Percentiles rank a stretch among this genome's conserved stretches.
These are phyloP conservation scores for Drosophila leontia DNA, from an alignment of 1,140 invertebrate genomes.

Conservation along the genomic window DNA sequence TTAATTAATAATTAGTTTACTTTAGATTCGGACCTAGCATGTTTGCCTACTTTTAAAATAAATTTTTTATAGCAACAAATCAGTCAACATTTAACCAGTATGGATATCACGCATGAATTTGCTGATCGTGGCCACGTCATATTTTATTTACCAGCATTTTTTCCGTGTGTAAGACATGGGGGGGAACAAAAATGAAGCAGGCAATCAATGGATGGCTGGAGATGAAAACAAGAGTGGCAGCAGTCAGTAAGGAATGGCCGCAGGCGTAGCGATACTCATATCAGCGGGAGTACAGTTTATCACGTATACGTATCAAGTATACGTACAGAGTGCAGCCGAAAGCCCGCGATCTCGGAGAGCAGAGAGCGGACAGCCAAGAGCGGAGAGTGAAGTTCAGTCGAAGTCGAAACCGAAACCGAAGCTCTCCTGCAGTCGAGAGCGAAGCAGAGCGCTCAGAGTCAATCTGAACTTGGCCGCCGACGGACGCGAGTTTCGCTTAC, in stretches of 20 bases:
- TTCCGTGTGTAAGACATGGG: background rate
- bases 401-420: background rate
- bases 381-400: constrained; percentile 8
- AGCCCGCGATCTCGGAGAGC: constrained; percentile 16
- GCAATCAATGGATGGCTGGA: constrained; percentile 39
- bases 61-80: fast-evolving
- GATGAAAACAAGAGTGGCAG: constrained; percentile 55
- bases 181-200: constrained; percentile 18
- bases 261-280: constrained; percentile 10
- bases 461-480: constrained; percentile 50
- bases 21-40: no score
- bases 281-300: constrained; percentile 31
- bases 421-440: constrained; percentile 15
- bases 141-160: background rate
- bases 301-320: constrained; percentile 43
- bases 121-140: background rate
- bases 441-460: constrained; percentile 40
- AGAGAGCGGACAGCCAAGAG: constrained; percentile 1
- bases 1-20: background rate
- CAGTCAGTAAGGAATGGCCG: constrained; percentile 15
- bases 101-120: background rate
- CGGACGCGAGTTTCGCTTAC: constrained; percentile 24
- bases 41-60: no score
- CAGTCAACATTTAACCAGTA: background rate
- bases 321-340: constrained; percentile 20